Conservation (phyloP, 2,888 invertebrate species). For the Leptinotarsa peninsularis region DNA sequence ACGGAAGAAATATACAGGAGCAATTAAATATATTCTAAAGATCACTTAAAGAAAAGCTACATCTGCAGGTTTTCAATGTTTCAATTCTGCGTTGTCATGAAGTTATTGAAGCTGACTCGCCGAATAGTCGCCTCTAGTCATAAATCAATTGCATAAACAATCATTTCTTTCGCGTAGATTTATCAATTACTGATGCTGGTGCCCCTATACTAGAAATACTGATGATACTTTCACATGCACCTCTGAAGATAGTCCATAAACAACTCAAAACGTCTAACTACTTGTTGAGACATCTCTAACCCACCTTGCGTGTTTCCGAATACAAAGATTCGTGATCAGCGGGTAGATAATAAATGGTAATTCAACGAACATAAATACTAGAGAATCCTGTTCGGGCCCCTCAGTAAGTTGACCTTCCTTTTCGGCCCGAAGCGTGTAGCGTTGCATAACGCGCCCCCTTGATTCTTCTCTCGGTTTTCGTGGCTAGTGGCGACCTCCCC, state of each 20-base stretch:
- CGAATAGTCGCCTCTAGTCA: too few species aligned
- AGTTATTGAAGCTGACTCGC: too few species aligned
- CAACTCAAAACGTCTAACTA: background rate
- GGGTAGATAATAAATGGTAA: background rate
- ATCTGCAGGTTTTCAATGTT: too few species aligned
- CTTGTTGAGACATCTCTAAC: background rate
- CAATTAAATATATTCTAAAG: too few species aligned
- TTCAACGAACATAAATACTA: conserved; percentile 5
- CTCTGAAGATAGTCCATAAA: background rate
- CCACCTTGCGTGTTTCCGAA: background rate
- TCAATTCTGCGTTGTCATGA: too few species aligned
- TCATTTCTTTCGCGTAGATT: too few species aligned
- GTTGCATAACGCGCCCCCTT: conserved; percentile 54
- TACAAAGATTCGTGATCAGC: conserved; percentile 2
- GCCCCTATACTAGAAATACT: too few species aligned
- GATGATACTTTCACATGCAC: too few species aligned
- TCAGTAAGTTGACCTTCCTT: conserved; percentile 49
- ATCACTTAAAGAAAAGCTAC: too few species aligned
- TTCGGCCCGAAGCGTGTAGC: conserved; percentile 48
- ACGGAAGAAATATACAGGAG: too few species aligned
- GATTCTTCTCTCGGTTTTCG: conserved; percentile 47
- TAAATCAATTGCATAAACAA: too few species aligned
- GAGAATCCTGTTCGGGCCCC: conserved; percentile 5
- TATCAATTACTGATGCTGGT: too few species aligned
- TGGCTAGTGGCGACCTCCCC: conserved; percentile 21